Conservation (phyloP, 2,888 invertebrate species). For the Coremacera marginata region DNA sequence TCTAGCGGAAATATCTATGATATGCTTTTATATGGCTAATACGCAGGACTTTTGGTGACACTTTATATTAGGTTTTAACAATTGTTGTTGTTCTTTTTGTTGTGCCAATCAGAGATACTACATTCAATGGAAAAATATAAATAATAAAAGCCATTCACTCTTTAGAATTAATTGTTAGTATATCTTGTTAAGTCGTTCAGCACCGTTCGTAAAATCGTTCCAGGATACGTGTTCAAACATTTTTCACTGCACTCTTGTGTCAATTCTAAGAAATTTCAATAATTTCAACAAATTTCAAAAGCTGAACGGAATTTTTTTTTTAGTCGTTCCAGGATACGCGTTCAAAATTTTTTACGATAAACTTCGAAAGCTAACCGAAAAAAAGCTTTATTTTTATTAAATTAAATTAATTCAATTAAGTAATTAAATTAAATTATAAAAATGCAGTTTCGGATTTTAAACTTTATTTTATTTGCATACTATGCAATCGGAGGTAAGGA, state of each 20-base stretch:
- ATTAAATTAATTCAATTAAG: too few species aligned
- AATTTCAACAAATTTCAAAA: too few species aligned
- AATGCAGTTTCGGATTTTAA: not conserved
- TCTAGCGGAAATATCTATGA: not conserved
- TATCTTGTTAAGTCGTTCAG: conserved; percentile 51
- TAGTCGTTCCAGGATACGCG: too few species aligned
- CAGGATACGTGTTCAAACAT: too few species aligned
- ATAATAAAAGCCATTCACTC: conserved; percentile 59
- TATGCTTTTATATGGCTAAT: not conserved
- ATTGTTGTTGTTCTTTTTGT: too few species aligned
- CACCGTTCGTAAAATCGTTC: conserved; percentile 33
- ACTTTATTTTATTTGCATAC: not conserved
- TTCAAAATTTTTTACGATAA: too few species aligned
- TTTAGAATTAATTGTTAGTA: conserved; percentile 62
- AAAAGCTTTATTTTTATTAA: too few species aligned
- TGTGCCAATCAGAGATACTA: not conserved
- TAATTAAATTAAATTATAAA: not conserved
- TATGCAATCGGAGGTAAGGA: too few species aligned
- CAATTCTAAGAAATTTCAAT: too few species aligned
- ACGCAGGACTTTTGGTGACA: not conserved
- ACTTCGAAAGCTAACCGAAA: too few species aligned
- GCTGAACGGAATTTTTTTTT: too few species aligned
- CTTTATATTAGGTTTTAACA: not conserved
- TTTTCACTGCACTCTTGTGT: too few species aligned
- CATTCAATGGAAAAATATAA: conserved; percentile 9